phyloP scores from a whole-genome alignment of 2,888 invertebrate species.

The Lottia gigantea region DNA sequence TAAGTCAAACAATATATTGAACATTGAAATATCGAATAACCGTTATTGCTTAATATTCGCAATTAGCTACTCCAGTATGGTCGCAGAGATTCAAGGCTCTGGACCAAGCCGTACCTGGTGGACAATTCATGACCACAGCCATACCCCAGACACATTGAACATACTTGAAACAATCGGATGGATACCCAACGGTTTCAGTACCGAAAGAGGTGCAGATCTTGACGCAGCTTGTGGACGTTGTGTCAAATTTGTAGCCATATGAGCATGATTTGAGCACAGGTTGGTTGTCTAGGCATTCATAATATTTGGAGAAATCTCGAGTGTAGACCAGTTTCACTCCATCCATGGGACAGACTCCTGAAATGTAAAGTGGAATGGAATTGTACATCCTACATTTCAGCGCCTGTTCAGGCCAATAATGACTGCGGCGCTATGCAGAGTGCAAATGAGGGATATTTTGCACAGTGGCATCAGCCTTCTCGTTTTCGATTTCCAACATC shows the following conservation, averaged over 20 bases:
- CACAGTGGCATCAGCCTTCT: too few species aligned
- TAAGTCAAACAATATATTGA: too few species aligned
- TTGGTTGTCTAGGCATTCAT: background rate
- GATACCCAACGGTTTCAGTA: background rate
- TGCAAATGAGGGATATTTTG: too few species aligned
- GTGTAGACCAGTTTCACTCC: background rate
- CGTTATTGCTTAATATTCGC: background rate
- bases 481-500: too few species aligned
- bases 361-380: background rate
- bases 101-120: background rate
- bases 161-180: background rate
- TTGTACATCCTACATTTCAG: too few species aligned
- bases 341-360: background rate
- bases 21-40: too few species aligned
- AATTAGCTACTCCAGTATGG: background rate
- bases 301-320: constrained; percentile 2
- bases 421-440: too few species aligned
- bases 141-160: background rate
- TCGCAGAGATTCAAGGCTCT: background rate
- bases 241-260: background rate
- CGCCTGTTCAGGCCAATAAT: too few species aligned
- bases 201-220: background rate
- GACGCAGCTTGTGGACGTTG: background rate
- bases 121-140: background rate
- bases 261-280: background rate